phyloP scores from a whole-genome alignment of 2,113 vertebrate genomes.

The Lynx canadensis region DNA sequence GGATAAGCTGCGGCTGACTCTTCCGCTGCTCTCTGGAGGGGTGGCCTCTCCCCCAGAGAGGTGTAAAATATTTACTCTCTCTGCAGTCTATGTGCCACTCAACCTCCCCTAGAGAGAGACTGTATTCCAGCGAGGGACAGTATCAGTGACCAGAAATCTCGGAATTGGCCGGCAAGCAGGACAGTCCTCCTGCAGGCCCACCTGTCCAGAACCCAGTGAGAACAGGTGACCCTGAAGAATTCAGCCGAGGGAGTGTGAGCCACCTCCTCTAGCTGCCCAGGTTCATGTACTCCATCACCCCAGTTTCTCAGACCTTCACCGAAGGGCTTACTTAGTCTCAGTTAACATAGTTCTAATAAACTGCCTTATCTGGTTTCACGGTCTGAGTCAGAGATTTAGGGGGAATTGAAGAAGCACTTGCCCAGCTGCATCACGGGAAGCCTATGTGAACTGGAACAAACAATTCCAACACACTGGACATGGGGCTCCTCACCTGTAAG shows the following conservation, averaged over 20 bases:
- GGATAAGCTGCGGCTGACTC: background rate
- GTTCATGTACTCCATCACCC: background rate
- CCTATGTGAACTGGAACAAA: background rate
- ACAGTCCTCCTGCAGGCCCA: rapidly evolving
- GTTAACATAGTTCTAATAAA: background rate
- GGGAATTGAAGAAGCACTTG: background rate
- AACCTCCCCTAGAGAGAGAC: background rate
- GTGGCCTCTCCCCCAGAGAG: background rate
- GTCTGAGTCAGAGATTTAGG: background rate
- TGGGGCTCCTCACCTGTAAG: background rate
- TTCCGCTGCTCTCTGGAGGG: background rate
- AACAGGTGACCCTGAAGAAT: background rate
- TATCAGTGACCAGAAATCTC: background rate
- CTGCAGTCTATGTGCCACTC: background rate
- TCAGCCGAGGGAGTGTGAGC: rapidly evolving
- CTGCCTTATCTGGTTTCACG: background rate
- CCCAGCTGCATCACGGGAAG: background rate
- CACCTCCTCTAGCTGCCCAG: rapidly evolving
- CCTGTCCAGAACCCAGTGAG: background rate
- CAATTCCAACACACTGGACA: rapidly evolving
- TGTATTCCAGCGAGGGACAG: rapidly evolving
- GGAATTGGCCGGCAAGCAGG: rapidly evolving
- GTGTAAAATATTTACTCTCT: background rate
- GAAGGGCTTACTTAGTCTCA: too few species aligned
- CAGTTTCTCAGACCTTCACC: background rate